Base-by-base conservation (phyloP, 2,113 vertebrate genomes). In the Dicentrarchus labrax region DNA sequence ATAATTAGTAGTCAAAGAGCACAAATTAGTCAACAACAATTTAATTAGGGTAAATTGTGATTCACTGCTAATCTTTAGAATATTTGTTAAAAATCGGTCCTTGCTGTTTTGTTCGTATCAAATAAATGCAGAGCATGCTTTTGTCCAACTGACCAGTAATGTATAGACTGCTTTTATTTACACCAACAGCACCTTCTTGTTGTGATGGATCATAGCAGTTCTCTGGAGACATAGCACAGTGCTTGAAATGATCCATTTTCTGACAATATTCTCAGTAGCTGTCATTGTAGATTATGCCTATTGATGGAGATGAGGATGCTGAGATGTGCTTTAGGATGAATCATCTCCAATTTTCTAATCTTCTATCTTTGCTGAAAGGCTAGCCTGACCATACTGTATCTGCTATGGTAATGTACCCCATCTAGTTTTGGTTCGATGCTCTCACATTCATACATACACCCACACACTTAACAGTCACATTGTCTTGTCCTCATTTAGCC, bases 221-320 rank as follows among this genome's bases (percentile, higher is more conserved):
- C 72, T 78, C 69, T 22, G 0, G 30, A 86, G 85, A 84, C 72
- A 5, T 12, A 56, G 54, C 50, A 30, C 60, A n/a, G 48, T 56
- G 72, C 76, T 81, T 51, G 48, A 59, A 86, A 91, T 87, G 77
- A 89, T 87, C 72, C 67, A 64, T 92, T 84, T 86, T 80, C 82
- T 71, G 61, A 79, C 80, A 84, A 73, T 81, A 79, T 86, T 85
- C 86, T 86, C 65, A 6, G 56, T 82, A 59, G 43, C 76, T 84
- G 88, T 91, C 90, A 86, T 51, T 7, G 22, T 61, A 78, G 47
- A 87, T 92, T 78, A 89, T 74, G 72, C 65, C 64, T 51, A n/a
- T 81, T 87, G 85, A 90, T 73, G 64, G 80, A 86, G 78, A 82
- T 59, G 48, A 72, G 76, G 41, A 61, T 48, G 30, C 72, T 70